A percentile compares a stretch with the other conserved stretches of the same genome.
Conservation (phyloP, 2,797 vertebrate species). For the Pteropus rufus region DNA sequence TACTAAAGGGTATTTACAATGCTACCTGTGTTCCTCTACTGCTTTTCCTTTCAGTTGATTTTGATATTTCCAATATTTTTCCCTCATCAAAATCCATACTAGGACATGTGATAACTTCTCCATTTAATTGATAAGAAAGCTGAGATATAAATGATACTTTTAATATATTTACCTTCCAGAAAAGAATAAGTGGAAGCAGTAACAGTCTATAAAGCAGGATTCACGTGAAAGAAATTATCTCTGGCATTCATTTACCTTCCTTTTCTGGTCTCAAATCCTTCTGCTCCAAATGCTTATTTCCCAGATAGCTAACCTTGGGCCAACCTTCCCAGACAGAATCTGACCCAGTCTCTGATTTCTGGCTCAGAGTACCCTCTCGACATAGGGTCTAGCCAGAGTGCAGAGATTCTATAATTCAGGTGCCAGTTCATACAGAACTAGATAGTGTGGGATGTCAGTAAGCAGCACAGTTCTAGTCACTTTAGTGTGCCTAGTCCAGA, state of each 20-base stretch:
- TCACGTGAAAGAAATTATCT: background rate
- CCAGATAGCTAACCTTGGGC: background rate
- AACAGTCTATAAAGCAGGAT: background rate
- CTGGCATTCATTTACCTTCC: background rate
- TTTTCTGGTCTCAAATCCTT: background rate
- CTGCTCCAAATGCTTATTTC: background rate
- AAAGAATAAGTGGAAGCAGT: background rate
- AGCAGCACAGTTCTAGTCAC: background rate
- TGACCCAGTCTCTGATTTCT: background rate
- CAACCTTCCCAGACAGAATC: background rate
- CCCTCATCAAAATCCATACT: background rate
- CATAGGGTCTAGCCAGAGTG: background rate
- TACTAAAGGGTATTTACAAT: background rate
- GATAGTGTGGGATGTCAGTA: background rate
- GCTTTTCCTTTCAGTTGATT: background rate
- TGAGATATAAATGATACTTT: background rate
- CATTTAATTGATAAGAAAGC: background rate
- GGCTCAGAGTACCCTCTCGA: background rate
- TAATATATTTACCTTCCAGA: background rate
- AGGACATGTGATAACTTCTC: background rate
- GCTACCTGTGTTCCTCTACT: background rate
- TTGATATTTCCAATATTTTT: background rate
- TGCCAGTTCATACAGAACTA: background rate
- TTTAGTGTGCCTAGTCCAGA: background rate
- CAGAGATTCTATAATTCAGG: background rate